Conservation (phyloP, 1,140 invertebrate genomes). For the Lordiphosa clarofinis region DNA sequence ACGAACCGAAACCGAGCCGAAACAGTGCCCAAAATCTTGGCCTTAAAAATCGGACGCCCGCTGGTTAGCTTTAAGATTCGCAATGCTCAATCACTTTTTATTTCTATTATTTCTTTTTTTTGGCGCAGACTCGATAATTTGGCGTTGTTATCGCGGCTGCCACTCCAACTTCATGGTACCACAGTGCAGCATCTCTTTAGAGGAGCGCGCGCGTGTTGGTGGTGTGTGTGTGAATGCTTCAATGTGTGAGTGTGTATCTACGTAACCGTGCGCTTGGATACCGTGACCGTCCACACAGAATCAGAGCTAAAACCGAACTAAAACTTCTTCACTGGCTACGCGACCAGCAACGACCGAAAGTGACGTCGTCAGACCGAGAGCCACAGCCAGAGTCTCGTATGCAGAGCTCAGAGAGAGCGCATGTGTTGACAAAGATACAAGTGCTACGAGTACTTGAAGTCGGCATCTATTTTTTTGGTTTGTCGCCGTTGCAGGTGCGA, state of each 20-base stretch:
- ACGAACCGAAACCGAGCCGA: conserved; percentile 1
- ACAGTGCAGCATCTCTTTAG: conserved; percentile 18
- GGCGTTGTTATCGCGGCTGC: conserved; percentile 64
- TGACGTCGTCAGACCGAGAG: conserved; percentile 10
- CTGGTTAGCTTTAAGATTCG: conserved; percentile 41
- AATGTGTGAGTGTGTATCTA: conserved; percentile 43
- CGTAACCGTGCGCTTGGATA: conserved; percentile 28
- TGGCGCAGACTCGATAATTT: conserved; percentile 75
- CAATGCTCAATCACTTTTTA: conserved; percentile 9
- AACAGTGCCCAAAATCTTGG: no score
- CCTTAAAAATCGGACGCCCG: neutral
- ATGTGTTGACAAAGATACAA: conserved; percentile 20
- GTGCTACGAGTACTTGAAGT: conserved; percentile 12
- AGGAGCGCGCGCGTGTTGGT: conserved; percentile 18
- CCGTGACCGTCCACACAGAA: conserved; percentile 70
- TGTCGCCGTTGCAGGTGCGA: conserved; percentile 11
- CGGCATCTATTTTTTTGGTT: conserved; percentile 2
- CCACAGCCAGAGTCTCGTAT: neutral
- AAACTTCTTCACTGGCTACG: conserved; percentile 45
- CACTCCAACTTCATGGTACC: conserved; percentile 5
- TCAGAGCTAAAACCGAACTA: conserved; percentile 77
- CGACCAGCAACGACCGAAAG: conserved; percentile 24
- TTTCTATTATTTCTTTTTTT: conserved; percentile 17
- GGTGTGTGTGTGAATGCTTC: conserved; percentile 31
- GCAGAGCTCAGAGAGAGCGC: conserved; percentile 11